Evolutionary conservation across 1,140 invertebrate genomes (phyloP), one percentile per base, ranked within the genome.

Genomic region (Kradibia gibbosae): DNA sequence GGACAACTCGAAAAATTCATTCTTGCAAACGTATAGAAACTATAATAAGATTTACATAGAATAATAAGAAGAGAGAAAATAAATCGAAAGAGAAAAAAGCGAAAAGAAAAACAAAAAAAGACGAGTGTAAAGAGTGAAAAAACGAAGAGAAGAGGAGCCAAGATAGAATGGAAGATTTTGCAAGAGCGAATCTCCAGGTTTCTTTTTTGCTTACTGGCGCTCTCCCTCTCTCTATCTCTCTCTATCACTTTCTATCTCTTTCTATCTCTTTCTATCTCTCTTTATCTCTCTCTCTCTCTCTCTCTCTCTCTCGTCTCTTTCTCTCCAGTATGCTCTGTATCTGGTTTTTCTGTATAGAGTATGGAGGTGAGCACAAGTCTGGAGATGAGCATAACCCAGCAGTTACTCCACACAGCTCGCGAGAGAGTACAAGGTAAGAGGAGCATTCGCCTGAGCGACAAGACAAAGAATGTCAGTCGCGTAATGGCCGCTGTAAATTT

Each of bases 401-500:
- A 82, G 75, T 71, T 72, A 82, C 83, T 74, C 28, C n/a, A 74
- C 22, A 67, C 7, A 25, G 10, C 2, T 34, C 8, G 4, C 15
- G 34, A 22, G 57, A 48, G 17, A 45, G 62, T 22, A 50, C 15
- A 62, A 57, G 57, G 62, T 57, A 62, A 55, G 81, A 78, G 78
- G 72, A 84, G 83, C 31, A 71, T 67, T 81, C 84, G 81, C 86
- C 81, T 86, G 86, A 88, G 85, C 85, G 86, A 89, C 87, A 87
- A 89, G 86, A 89, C 88, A 89, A 90, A 89, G 86, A 86, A 89
- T 88, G 87, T 88, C 86, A 85, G 84, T 82, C 78, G 83, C 81
- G 83, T 89, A 89, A 90, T 89, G 85, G 85, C 84, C 76, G 87
- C 83, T 86, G 87, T 88, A 89, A 89, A 88, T 89, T 88, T 88